phyloP scores from a whole-genome alignment of 2,113 vertebrate species.

The Halichoerus grypus region DNA sequence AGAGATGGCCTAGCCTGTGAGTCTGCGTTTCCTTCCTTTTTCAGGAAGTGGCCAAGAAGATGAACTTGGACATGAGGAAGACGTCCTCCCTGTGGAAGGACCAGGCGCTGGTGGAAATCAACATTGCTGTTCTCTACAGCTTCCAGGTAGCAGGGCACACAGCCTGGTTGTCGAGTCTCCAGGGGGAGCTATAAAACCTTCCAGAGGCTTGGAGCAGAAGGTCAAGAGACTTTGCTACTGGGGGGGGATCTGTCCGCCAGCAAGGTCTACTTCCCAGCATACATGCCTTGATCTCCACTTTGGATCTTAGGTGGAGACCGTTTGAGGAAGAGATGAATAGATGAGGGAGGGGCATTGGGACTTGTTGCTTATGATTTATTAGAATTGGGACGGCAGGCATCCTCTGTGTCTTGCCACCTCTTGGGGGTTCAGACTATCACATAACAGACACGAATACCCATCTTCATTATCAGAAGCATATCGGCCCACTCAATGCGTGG shows the following conservation, averaged over 20 bases:
- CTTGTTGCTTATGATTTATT: not conserved
- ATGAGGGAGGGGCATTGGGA: no score
- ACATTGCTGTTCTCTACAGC: constrained; percentile 97
- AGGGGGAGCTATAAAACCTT: not conserved
- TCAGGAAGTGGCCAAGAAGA: constrained; percentile 96
- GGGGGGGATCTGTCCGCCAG: not conserved
- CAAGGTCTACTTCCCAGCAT: rapidly evolving
- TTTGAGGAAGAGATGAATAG: not conserved
- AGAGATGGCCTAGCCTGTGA: not conserved
- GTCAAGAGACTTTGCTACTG: not conserved
- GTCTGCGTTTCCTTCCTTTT: not conserved
- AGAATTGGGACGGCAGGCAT: not conserved
- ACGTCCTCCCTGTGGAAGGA: constrained; percentile 98
- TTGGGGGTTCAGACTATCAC: not conserved
- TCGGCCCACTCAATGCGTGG: not conserved
- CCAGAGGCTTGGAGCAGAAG: not conserved
- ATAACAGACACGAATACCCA: not conserved
- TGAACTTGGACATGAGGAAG: constrained; percentile 97
- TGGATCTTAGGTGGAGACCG: not conserved
- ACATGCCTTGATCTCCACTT: not conserved
- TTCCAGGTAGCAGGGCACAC: constrained; percentile 91
- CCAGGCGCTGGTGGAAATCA: constrained; percentile 97
- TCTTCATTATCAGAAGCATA: not conserved
- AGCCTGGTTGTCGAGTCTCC: rapidly evolving
- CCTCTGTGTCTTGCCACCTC: not conserved